phyloP scores from a whole-genome alignment of 2,113 vertebrate genomes.

The Toxotes chatareus region DNA sequence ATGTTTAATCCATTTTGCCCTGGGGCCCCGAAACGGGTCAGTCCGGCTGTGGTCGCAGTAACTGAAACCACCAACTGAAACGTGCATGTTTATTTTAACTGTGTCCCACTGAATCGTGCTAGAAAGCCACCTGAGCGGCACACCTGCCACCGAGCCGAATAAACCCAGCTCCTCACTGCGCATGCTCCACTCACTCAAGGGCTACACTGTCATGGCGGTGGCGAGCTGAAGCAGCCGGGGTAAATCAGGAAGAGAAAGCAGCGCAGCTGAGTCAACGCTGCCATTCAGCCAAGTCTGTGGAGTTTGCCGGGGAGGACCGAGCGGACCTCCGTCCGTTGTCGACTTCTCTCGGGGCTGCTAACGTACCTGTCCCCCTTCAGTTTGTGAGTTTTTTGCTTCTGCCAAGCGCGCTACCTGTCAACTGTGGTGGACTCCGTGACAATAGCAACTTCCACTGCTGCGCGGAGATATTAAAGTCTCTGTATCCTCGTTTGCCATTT shows the following conservation, averaged over 20 bases:
- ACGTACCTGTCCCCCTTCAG: constrained; percentile 46
- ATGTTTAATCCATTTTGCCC: not conserved
- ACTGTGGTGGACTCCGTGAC: constrained; percentile 63
- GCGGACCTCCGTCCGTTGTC: constrained; percentile 41
- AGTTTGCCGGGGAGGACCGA: constrained; percentile 48
- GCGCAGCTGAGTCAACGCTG: constrained; percentile 69
- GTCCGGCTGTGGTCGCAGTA: not conserved
- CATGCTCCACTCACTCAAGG: constrained; percentile 82
- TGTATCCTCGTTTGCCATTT: constrained; percentile 40
- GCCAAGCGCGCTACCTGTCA: constrained; percentile 76
- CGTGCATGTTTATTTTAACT: not conserved
- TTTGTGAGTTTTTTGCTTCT: constrained; percentile 66
- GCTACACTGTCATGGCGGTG: constrained; percentile 94
- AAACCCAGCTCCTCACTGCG: constrained; percentile 68
- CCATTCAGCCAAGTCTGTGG: constrained; percentile 59
- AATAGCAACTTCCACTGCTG: constrained; percentile 77
- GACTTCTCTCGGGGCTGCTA: constrained; percentile 37
- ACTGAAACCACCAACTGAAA: no score
- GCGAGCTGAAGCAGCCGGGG: constrained; percentile 80
- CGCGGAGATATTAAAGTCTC: constrained; percentile 58
- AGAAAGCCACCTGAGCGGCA: constrained; percentile 63
- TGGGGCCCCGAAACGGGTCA: not conserved
- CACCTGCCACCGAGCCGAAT: constrained; percentile 74
- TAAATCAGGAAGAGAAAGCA: constrained; percentile 86
- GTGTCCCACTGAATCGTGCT: not conserved